Conservation (phyloP, 2,113 vertebrate species). For the Castor canadensis region DNA sequence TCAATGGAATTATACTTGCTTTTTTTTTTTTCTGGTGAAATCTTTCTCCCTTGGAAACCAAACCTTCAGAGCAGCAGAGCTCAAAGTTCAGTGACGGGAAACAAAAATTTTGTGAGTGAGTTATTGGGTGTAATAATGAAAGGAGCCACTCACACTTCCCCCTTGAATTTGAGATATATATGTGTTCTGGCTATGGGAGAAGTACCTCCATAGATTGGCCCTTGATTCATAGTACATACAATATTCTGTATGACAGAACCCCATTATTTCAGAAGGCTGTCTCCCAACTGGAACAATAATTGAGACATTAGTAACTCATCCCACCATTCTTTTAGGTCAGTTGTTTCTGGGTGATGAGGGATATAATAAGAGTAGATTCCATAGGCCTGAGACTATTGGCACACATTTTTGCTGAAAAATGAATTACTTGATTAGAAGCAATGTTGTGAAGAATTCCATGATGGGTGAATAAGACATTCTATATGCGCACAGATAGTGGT, state of each 20-base stretch:
- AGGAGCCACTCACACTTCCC: neutral
- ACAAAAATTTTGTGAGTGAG: neutral
- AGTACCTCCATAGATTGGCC: neutral
- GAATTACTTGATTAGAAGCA: conserved; percentile 67
- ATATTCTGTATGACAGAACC: neutral
- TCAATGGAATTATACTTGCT: neutral
- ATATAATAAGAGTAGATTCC: conserved; percentile 53
- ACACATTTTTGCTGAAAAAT: conserved; percentile 66
- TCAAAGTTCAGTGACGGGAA: neutral
- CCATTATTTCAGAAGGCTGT: neutral
- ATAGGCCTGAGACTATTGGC: neutral
- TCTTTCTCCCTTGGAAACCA: neutral
- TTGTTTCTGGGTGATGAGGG: conserved; percentile 58
- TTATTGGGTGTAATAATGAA: neutral
- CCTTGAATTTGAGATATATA: neutral
- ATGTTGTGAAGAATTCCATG: conserved; percentile 54
- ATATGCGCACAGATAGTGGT: neutral
- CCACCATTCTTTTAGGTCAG: neutral
- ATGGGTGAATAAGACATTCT: conserved; percentile 19
- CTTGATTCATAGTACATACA: neutral
- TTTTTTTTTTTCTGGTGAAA: neutral
- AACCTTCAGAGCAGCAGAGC: neutral
- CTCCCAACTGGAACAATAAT: neutral
- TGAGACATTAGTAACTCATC: neutral
- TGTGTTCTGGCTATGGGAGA: neutral